Base-by-base conservation (phyloP, 2,797 vertebrate species). In the Microcaecilia unicolor region DNA sequence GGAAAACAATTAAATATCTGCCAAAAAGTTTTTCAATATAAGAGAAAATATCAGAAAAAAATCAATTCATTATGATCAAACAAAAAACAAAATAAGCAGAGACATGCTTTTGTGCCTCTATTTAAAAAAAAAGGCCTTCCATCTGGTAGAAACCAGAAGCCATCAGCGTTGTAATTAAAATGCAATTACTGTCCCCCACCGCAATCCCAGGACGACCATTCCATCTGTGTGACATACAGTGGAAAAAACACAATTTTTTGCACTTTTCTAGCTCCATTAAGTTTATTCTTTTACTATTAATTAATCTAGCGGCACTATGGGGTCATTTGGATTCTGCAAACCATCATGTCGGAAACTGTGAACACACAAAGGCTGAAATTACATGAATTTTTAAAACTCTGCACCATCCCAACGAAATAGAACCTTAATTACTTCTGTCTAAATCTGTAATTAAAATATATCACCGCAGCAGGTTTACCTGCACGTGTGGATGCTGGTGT, bases 121-220 rank as follows among this genome's bases (percentile, higher is more conserved):
- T 88, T 85, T 88, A 84, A 83, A 91, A 91, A 91, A 91, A n/a
- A 87, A 81, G 85, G 82, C 78, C 80, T 87, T 94, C 91, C 91
- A 95, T 94, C 90, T 97, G 91, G 84, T 87, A 83, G 75, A 78
- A 84, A 80, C 80, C 80, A 69, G 43, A 90, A 90, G 87, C 81
- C 87, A 93, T 92, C 89, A 96, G 87, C 80, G 87, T 86, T 86
- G 85, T 92, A 94, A 98, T 97, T 95, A 98, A 96, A 95, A 94
- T 87, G 89, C 91, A 93, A 94, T 97, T 94, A 93, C 87, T 82
- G 81, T 89, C 83, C 86, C 82, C 80, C 83, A 80, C 83, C 44
- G 65, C 86, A 91, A 91, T 93, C 90, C 90, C 90, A 80, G 76
- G 86, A 89, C 87, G 81, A 86, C 84, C 83, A 86, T 92, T 93